Evolutionary conservation across 2,113 vertebrate species (phyloP).

Genomic region (Actenoides hombroni): DNA sequence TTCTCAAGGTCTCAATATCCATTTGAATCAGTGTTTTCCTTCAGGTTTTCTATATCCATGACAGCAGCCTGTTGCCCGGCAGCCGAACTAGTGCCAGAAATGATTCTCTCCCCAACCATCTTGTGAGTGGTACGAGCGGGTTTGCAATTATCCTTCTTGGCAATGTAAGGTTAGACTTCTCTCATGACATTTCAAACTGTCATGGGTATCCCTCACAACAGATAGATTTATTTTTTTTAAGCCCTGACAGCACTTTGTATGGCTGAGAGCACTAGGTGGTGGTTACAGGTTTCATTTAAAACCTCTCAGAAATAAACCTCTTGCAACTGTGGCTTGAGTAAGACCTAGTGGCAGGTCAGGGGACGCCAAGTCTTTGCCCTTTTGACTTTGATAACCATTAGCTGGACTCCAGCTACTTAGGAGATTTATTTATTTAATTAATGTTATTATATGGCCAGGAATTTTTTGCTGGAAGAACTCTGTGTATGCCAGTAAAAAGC

Average conservation of each 20-base stretch:
- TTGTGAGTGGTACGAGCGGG: neutral
- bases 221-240: neutral
- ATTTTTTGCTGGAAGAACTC: neutral
- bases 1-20: constrained; percentile 13
- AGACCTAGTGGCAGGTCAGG: neutral
- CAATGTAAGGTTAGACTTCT: neutral
- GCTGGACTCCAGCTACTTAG: neutral
- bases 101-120: neutral
- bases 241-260: neutral
- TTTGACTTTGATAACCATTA: neutral
- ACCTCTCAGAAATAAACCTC: neutral
- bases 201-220: neutral
- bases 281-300: neutral
- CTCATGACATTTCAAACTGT: neutral
- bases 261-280: neutral
- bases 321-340: neutral
- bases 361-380: neutral
- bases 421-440: neutral
- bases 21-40: constrained; percentile 20
- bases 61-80: neutral
- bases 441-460: neutral
- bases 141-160: neutral
- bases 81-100: neutral
- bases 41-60: neutral
- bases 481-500: neutral